phyloP scores from a whole-genome alignment of 2,888 invertebrate species.

The Neria commutata region DNA sequence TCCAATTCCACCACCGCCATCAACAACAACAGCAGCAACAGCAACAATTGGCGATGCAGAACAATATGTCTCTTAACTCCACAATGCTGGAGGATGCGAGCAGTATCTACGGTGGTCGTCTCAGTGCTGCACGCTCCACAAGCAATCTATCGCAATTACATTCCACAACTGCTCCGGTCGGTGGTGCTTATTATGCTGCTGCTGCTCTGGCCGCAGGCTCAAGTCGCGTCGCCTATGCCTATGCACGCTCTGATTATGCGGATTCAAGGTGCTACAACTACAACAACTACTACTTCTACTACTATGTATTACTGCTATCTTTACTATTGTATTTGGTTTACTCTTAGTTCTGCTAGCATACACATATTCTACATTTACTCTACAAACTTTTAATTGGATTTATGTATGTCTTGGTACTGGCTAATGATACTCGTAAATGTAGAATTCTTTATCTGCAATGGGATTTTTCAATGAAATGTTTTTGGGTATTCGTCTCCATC shows the following conservation, averaged over 20 bases:
- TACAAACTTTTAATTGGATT: too few species aligned
- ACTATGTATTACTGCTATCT: too few species aligned
- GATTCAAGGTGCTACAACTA: slow-evolving; percentile 50
- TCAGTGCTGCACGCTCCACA: slow-evolving; percentile 35
- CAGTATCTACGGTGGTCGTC: slow-evolving; percentile 30
- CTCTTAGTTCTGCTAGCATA: neutral
- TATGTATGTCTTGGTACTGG: too few species aligned
- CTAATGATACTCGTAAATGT: too few species aligned
- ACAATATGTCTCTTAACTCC: slow-evolving; percentile 38
- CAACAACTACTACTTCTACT: too few species aligned
- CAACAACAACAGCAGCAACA: slow-evolving; percentile 43
- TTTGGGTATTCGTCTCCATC: too few species aligned
- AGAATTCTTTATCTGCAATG: too few species aligned
- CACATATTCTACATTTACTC: too few species aligned
- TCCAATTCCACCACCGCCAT: slow-evolving; percentile 40
- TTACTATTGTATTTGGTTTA: too few species aligned
- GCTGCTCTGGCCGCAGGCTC: slow-evolving; percentile 29
- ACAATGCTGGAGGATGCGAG: slow-evolving; percentile 45
- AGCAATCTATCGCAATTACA: slow-evolving; percentile 45
- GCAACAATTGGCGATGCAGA: slow-evolving; percentile 34
- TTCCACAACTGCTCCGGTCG: slow-evolving; percentile 16
- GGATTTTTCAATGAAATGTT: too few species aligned
- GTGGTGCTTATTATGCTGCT: slow-evolving; percentile 11
- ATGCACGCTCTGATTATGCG: slow-evolving; percentile 52
- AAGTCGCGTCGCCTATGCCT: slow-evolving; percentile 41